A percentile compares a stretch with the other conserved stretches of the same genome.
phyloP scores from a whole-genome alignment of 2,797 vertebrate species.

The Pangasius mekongensis region DNA sequence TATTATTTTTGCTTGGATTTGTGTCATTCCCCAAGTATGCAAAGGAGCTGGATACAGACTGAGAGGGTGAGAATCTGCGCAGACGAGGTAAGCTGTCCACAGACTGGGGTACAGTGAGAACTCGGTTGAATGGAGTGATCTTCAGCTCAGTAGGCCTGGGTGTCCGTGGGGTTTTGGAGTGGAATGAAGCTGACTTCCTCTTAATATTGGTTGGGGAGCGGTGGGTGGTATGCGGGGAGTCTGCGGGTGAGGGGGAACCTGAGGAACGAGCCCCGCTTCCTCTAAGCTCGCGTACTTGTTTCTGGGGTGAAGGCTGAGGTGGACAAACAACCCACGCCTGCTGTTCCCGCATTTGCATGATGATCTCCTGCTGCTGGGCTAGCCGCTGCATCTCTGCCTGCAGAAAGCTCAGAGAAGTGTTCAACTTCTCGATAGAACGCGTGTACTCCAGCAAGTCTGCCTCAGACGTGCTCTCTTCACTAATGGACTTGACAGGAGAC shows the following conservation, averaged over 20 bases:
- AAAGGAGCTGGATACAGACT: constrained; percentile 85
- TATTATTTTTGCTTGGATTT: constrained; percentile 61
- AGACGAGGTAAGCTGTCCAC: constrained; percentile 95
- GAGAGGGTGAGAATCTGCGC: constrained; percentile 92
- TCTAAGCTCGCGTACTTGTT: constrained; percentile 77
- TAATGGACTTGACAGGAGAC: constrained; percentile 73
- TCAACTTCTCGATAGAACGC: constrained; percentile 93
- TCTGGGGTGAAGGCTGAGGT: constrained; percentile 86
- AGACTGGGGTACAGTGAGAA: constrained; percentile 90
- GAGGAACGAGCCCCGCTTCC: constrained; percentile 77
- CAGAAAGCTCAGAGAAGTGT: constrained; percentile 89
- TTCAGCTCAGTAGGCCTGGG: constrained; percentile 92
- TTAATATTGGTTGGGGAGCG: constrained; percentile 88
- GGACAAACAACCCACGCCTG: constrained; percentile 91
- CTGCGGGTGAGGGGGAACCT: constrained; percentile 83
- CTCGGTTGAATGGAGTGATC: constrained; percentile 90
- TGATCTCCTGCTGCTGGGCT: constrained; percentile 93
- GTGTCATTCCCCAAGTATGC: constrained; percentile 88
- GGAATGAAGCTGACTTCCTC: constrained; percentile 87
- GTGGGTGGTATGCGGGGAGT: constrained; percentile 84
- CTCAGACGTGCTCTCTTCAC: constrained; percentile 72
- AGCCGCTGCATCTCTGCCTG: constrained; percentile 97
- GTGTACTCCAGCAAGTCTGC: constrained; percentile 92
- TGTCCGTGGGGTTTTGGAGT: constrained; percentile 85
- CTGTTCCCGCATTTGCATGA: constrained; percentile 97